Evolutionary conservation across 1,140 invertebrate species (phyloP).

Genomic region (Theocolax elegans): DNA sequence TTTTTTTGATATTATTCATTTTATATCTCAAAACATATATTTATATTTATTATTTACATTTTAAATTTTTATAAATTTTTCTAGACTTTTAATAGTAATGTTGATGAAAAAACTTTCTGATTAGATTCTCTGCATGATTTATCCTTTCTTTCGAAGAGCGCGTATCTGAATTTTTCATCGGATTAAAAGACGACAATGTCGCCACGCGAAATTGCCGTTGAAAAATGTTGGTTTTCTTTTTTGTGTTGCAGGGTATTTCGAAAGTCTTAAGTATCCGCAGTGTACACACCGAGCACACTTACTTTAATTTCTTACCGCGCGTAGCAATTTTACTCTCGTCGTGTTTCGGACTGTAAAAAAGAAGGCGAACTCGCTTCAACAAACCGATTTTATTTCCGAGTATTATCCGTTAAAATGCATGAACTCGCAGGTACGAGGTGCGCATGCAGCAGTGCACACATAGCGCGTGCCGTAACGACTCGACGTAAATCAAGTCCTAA

Average conservation of each 20-base stretch:
- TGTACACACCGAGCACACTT: too few species aligned
- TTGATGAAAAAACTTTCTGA: too few species aligned
- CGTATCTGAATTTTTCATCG: too few species aligned
- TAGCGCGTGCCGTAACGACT: not conserved
- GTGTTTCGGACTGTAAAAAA: too few species aligned
- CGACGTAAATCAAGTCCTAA: conserved; percentile 3
- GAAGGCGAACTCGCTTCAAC: not conserved
- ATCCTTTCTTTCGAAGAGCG: too few species aligned
- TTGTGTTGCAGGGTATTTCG: too few species aligned
- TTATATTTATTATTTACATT: too few species aligned
- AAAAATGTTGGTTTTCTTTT: not conserved
- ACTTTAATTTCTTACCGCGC: too few species aligned
- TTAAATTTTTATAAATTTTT: too few species aligned
- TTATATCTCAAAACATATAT: too few species aligned
- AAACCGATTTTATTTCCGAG: not conserved
- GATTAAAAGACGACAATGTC: not conserved
- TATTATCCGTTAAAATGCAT: conserved; percentile 12
- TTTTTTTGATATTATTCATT: too few species aligned
- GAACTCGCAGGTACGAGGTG: not conserved
- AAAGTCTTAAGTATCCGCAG: not conserved
- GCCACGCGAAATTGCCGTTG: not conserved
- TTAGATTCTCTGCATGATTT: not conserved
- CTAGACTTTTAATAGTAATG: not conserved
- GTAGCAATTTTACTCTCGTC: too few species aligned
- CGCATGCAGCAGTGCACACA: not conserved